phyloP scores from a whole-genome alignment of 2,113 vertebrate species.

The Cyphomyrus discorhynchus region DNA sequence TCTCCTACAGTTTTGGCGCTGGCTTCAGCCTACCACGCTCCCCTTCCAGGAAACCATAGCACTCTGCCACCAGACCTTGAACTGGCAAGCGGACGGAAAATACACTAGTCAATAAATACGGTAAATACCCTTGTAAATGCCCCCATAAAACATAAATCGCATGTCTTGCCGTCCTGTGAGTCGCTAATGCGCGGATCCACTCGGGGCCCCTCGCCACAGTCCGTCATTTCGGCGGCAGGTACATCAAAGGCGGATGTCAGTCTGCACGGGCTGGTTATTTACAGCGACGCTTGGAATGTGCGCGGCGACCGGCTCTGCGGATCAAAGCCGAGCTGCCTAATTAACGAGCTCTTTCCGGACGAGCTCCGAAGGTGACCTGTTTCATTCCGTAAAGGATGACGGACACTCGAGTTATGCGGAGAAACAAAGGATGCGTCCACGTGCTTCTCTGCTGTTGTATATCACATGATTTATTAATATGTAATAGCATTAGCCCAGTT shows the following conservation, averaged over 20 bases:
- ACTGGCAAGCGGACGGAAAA: background rate
- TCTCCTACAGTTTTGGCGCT: background rate
- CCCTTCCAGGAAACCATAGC: background rate
- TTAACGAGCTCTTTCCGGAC: background rate
- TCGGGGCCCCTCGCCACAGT: background rate
- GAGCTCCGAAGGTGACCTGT: background rate
- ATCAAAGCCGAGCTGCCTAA: background rate
- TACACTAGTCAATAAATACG: background rate
- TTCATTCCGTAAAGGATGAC: background rate
- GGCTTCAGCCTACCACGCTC: background rate
- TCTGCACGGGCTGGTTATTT: background rate
- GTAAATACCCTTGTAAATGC: background rate
- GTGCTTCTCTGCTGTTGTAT: background rate
- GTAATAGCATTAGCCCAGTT: background rate
- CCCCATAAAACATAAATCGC: background rate
- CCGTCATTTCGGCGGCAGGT: background rate
- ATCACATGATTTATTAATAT: background rate
- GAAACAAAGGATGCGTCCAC: background rate
- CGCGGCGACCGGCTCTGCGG: background rate
- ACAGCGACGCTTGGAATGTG: background rate
- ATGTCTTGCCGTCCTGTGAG: background rate
- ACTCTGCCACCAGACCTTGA: background rate
- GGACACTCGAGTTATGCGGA: background rate
- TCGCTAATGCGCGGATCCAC: background rate
- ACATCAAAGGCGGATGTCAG: background rate